Evolutionary conservation across 1,140 invertebrate genomes (phyloP).

Genomic region (Temnothorax curvispinosus): DNA sequence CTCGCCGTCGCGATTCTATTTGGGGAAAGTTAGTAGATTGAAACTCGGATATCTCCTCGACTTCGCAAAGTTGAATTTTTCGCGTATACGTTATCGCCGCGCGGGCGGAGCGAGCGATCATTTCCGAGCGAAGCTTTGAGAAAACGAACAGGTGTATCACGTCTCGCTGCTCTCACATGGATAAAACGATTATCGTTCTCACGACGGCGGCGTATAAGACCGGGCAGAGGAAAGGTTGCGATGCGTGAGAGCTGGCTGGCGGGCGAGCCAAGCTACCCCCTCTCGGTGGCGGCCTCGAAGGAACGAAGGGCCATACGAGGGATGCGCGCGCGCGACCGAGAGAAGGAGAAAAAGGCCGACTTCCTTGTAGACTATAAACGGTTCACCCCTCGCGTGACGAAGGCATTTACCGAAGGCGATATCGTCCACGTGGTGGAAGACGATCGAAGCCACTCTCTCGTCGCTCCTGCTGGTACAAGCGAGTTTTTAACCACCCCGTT

Average conservation of each 20-base stretch:
- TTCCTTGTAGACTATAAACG: constrained; percentile 62
- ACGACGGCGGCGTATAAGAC: constrained; percentile 49
- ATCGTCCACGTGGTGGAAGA: constrained; percentile 60
- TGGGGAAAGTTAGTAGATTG: neutral
- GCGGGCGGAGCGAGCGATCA: constrained; percentile 19
- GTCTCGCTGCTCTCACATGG: constrained; percentile 42
- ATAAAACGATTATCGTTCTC: constrained; percentile 61
- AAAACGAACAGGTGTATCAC: constrained; percentile 59
- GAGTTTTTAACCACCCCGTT: constrained; percentile 51
- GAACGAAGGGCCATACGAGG: constrained; percentile 8
- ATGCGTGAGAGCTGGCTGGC: constrained; percentile 21
- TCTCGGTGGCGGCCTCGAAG: constrained; percentile 11
- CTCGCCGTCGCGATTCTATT: constrained; percentile 1
- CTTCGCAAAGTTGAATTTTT: constrained; percentile 11
- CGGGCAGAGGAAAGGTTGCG: constrained; percentile 57
- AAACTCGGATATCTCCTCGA: constrained; percentile 23
- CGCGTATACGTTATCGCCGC: neutral
- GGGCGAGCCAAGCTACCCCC: constrained; percentile 37
- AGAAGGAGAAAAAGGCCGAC: constrained; percentile 45
- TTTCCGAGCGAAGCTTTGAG: constrained; percentile 44
- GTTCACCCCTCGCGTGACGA: constrained; percentile 70
- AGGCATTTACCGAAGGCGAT: constrained; percentile 63
- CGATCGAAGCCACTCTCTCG: constrained; percentile 61
- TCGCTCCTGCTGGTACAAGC: constrained; percentile 48
- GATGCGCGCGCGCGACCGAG: neutral